Evolutionary conservation across 2,797 vertebrate species (phyloP), one percentile per base, ranked within the genome.

Genomic region (Myotis pilosus): DNA sequence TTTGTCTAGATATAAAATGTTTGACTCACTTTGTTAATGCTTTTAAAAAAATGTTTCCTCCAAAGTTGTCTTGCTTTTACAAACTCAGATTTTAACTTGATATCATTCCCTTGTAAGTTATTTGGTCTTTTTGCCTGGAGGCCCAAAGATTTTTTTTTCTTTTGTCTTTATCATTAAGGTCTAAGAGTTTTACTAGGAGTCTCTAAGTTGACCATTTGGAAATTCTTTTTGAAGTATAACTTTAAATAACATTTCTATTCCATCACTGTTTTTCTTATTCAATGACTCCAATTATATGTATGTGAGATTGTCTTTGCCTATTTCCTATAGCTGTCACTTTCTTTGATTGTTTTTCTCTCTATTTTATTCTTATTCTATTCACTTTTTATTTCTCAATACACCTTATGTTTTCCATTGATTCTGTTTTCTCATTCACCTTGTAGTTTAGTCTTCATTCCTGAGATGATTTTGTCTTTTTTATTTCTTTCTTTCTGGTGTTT

Each of bases 201-300:
- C 49, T 84, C 49, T 91, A 13, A 84, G 7, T 79, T 88, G 30
- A 74, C 19, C 22, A 47, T 53, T 15, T 89, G 22, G 55, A 9
- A 60, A 62, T 8, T 36, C 79, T 78, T 62, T 74, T 41, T 55
- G 25, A 66, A 89, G 87, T 87, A 38, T 22, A 41, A 76, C 2
- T 80, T 76, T 76, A 85, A 87, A 76, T 49, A 85, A 66, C 12
- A 64, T 57, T 72, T 85, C 16, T 85, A n/a, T 79, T 85, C 17
- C 22, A 66, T 30, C 30, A 38, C 6, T 79, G 17, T 13, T 62
- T 94, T 64, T 53, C 38, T 74, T 93, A 82, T 78, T 93, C 68
- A 94, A 89, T 15, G 72, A 75, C 74, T 74, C 96, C 91, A 92
- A 68, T 95, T 95, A 44, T 96, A 95, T 87, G 41, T 93, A 72